These are phyloP conservation scores for Sthenelais limicola DNA, from an alignment of 2,888 invertebrate genomes.

Conservation along the genomic window DNA sequence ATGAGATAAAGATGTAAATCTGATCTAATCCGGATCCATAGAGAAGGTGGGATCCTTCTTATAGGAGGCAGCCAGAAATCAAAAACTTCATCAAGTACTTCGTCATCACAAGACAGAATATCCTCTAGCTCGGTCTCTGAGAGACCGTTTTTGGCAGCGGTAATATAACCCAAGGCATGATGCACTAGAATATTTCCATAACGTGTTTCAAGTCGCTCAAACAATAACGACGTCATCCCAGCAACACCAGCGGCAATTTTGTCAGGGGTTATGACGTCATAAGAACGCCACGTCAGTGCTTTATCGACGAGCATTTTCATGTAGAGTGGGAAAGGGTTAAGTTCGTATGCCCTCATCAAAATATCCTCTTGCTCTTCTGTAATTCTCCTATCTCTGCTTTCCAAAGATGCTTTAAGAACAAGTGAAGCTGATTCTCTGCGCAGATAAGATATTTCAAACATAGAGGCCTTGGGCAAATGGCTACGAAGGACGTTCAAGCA, in stretches of 20 bases:
- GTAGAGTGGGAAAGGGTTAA: conserved; percentile 52
- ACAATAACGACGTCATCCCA: conserved; percentile 44
- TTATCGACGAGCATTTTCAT: conserved; percentile 48
- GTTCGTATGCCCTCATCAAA: conserved; percentile 44
- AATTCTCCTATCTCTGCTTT: conserved; percentile 17
- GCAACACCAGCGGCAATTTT: conserved; percentile 34
- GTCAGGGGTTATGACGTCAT: conserved; percentile 47
- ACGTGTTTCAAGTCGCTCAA: conserved; percentile 48
- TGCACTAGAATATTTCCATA: conserved; percentile 48
- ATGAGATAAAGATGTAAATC: conserved; percentile 51
- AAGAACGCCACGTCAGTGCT: conserved; percentile 52
- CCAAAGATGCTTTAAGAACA: conserved; percentile 1
- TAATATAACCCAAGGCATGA: conserved; percentile 52
- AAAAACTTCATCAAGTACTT: conserved; percentile 51
- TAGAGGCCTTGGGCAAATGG: conserved; percentile 40
- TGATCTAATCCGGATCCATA: conserved; percentile 50
- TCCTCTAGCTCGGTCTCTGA: conserved; percentile 53
- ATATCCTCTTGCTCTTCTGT: conserved; percentile 39
- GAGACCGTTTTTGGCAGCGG: conserved; percentile 52
- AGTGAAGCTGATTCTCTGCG: background rate
- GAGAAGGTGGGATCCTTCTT: conserved; percentile 55
- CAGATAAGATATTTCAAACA: conserved; percentile 18
- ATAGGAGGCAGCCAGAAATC: conserved; percentile 57
- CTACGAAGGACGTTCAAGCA: conserved; percentile 43
- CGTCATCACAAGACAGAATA: conserved; percentile 53